These are phyloP conservation scores for Phaenicophaeus curvirostris DNA, from an alignment of 2,797 vertebrate genomes.

Conservation along the genomic window DNA sequence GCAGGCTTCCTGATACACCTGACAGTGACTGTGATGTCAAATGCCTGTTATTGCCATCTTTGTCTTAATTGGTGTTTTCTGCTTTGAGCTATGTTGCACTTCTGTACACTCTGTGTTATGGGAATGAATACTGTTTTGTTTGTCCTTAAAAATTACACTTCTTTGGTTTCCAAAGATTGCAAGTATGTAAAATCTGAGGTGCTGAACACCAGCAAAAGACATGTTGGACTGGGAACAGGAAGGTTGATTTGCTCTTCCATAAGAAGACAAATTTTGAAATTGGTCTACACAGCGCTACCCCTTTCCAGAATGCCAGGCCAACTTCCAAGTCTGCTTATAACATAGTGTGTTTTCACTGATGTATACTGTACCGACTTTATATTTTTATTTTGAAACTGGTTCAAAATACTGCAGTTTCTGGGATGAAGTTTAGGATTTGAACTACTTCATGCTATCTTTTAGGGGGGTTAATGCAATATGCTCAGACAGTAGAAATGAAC, in stretches of 20 bases:
- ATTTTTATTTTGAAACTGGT: background rate
- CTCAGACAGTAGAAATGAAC: background rate
- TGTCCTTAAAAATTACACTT: background rate
- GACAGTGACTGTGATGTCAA: slow-evolving; percentile 40
- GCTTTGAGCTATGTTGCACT: background rate
- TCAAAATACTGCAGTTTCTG: background rate
- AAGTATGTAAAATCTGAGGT: background rate
- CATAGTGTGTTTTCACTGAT: background rate
- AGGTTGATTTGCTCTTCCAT: background rate
- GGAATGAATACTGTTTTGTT: background rate
- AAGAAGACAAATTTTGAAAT: background rate
- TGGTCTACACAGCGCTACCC: background rate
- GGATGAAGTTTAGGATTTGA: background rate
- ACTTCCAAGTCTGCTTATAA: background rate
- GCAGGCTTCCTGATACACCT: slow-evolving; percentile 25
- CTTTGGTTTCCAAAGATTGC: background rate
- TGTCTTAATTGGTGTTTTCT: slow-evolving; percentile 7
- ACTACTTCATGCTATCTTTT: background rate
- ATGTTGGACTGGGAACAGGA: background rate
- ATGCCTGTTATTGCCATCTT: background rate
- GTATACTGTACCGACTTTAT: background rate
- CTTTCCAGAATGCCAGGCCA: background rate
- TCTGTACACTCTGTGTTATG: background rate
- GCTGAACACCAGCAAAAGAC: background rate
- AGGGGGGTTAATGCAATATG: background rate